Evolutionary conservation across 2,113 vertebrate species (phyloP).

Genomic region (Odocoileus hemionus): DNA sequence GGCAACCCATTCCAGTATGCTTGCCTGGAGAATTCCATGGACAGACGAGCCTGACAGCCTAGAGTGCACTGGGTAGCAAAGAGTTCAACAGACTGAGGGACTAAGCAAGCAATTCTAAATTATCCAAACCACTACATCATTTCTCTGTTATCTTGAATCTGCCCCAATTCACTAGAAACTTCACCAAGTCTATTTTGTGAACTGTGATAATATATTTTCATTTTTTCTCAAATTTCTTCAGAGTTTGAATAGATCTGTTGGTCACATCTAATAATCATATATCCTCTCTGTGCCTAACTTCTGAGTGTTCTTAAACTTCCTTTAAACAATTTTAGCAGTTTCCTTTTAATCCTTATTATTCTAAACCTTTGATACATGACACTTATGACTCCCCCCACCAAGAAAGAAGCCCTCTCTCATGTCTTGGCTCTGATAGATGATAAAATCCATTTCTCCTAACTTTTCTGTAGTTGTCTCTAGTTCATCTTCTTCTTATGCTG

Average conservation of each 20-base stretch:
- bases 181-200: not conserved
- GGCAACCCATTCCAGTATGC: not conserved
- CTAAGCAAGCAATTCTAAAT: not conserved
- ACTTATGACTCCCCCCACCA: not conserved
- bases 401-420: not conserved
- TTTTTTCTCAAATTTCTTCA: constrained; percentile 18
- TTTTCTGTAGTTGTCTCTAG: not conserved
- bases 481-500: not conserved
- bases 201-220: not conserved
- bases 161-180: not conserved
- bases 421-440: not conserved
- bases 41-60: not conserved
- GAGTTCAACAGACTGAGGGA: not conserved
- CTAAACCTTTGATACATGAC: not conserved
- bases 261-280: not conserved
- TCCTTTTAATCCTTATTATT: not conserved
- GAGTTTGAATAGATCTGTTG: not conserved
- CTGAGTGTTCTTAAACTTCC: not conserved
- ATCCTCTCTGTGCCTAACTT: not conserved
- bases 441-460: not conserved
- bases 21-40: not conserved
- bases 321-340: not conserved
- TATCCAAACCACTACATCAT: not conserved
- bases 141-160: constrained; percentile 10
- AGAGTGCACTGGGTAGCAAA: not conserved